These are phyloP conservation scores for Tetranychus urticae DNA, from an alignment of 1,140 invertebrate genomes.

Conservation along the genomic window DNA sequence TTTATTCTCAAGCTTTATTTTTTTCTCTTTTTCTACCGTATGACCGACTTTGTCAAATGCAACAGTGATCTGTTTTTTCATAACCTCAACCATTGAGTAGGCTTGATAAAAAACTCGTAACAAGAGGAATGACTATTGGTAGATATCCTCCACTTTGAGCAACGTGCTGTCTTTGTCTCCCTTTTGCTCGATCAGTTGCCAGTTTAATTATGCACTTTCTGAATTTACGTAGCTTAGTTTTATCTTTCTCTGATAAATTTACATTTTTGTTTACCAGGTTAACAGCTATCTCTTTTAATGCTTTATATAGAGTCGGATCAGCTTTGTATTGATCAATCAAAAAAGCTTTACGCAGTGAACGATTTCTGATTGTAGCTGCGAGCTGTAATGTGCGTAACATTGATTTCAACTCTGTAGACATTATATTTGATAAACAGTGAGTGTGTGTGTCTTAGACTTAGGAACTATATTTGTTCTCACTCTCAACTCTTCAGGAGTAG, in stretches of 20 bases:
- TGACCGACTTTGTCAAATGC: too few species aligned
- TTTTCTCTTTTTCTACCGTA: too few species aligned
- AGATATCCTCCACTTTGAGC: background rate
- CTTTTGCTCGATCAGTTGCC: background rate
- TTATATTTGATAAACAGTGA: too few species aligned
- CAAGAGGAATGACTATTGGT: slow-evolving; percentile 11
- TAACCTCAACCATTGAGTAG: too few species aligned
- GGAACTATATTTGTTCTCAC: too few species aligned
- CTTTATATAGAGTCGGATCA: background rate
- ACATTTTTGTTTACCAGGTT: background rate
- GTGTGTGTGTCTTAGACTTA: too few species aligned
- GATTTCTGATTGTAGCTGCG: background rate
- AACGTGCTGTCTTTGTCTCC: background rate
- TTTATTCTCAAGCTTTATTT: too few species aligned
- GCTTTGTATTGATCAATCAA: too few species aligned
- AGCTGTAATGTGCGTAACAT: background rate
- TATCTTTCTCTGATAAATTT: background rate
- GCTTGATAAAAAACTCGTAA: too few species aligned
- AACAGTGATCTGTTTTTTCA: too few species aligned
- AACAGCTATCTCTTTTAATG: background rate
- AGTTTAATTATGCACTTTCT: background rate
- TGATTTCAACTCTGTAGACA: too few species aligned
- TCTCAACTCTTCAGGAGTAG: background rate
- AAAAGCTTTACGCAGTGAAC: background rate
- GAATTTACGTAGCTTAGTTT: background rate